Evolutionary conservation across 2,888 invertebrate species (phyloP).

Genomic region (Oasisia sp.): DNA sequence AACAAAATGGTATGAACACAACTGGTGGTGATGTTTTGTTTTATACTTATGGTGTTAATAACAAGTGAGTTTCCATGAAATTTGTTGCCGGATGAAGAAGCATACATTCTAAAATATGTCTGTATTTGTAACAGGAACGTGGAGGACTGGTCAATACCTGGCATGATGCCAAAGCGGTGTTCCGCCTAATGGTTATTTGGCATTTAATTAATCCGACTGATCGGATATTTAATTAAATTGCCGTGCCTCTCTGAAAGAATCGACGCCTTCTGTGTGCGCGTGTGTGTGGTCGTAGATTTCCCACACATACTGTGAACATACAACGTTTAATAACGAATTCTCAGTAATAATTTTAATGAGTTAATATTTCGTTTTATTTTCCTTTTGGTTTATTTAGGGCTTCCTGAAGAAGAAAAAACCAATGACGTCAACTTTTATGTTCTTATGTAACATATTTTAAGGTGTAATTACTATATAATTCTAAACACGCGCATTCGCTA

Average conservation of each 20-base stretch:
- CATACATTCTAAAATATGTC: not conserved
- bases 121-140: not conserved
- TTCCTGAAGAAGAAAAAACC: too few species aligned
- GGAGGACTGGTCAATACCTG: not conserved
- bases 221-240: not conserved
- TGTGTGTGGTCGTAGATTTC: too few species aligned
- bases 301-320: too few species aligned
- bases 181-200: not conserved
- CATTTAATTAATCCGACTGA: not conserved
- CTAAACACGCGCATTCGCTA: too few species aligned
- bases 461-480: too few species aligned
- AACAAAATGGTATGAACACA: not conserved
- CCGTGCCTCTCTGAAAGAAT: not conserved
- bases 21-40: too few species aligned
- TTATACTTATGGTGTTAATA: not conserved
- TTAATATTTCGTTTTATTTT: not conserved
- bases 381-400: not conserved
- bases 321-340: too few species aligned
- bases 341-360: not conserved
- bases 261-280: not conserved
- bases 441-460: too few species aligned
- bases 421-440: too few species aligned
- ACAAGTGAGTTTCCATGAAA: not conserved
- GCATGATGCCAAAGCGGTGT: not conserved
- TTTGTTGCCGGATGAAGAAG: constrained; percentile 19